A percentile compares a stretch with the other conserved stretches of the same genome.
These are phyloP conservation scores for Ceriagrion tenellum DNA, from an alignment of 2,888 invertebrate genomes.

Conservation along the genomic window DNA sequence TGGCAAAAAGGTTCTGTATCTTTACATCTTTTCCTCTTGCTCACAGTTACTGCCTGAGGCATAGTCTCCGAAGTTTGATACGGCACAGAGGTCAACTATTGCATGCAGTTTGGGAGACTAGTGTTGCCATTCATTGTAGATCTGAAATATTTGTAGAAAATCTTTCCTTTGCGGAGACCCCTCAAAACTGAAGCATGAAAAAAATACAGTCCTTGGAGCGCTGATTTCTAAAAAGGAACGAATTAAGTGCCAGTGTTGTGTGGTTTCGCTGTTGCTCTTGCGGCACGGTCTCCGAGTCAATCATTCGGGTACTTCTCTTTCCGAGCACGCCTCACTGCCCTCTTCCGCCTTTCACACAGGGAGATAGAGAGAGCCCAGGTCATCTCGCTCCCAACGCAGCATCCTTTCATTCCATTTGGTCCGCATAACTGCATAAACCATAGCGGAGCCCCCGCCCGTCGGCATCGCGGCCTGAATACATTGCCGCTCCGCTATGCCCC, in stretches of 20 bases:
- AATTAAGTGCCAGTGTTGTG: background rate
- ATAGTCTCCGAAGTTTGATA: too few species aligned
- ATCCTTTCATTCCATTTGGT: conserved; percentile 28
- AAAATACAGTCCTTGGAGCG: background rate
- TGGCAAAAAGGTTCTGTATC: too few species aligned
- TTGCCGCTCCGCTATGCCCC: background rate
- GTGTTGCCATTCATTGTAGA: too few species aligned
- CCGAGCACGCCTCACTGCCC: background rate
- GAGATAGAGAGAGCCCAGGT: background rate
- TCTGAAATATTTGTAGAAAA: background rate
- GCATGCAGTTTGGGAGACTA: background rate
- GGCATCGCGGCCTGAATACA: conserved; percentile 11
- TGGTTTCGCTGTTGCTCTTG: background rate
- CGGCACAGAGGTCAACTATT: background rate
- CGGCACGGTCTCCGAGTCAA: background rate
- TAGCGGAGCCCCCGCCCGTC: background rate
- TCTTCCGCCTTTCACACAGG: background rate
- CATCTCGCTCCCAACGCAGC: background rate
- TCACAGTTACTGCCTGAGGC: too few species aligned
- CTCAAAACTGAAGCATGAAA: background rate
- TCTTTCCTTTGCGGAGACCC: background rate
- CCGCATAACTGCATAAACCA: conserved; percentile 24
- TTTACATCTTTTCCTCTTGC: too few species aligned
- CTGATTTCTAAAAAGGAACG: background rate
- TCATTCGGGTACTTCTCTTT: background rate